A percentile compares a stretch with the other conserved stretches of the same genome.
These are phyloP conservation scores for Rhagonycha lutea DNA, from an alignment of 2,888 invertebrate species.

Conservation along the genomic window DNA sequence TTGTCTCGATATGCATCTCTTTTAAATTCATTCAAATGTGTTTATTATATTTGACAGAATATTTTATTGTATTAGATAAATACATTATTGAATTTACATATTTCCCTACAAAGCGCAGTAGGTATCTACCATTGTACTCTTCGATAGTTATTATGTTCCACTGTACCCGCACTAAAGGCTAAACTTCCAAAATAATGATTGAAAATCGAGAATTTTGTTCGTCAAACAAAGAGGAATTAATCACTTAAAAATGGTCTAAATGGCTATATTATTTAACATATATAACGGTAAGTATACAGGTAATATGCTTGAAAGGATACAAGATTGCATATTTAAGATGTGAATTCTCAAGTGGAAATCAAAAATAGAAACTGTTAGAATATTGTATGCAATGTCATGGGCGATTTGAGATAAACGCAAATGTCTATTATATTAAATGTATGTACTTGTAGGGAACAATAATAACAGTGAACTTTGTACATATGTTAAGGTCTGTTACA, in stretches of 20 bases:
- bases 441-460: constrained; percentile 19
- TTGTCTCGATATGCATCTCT: constrained; percentile 21
- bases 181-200: too few relatives aligned
- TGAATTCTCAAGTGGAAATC: neutral
- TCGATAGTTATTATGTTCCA: too few relatives aligned
- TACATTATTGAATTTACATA: neutral
- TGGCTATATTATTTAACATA: too few relatives aligned
- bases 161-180: too few relatives aligned
- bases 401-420: constrained; percentile 18
- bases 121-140: neutral
- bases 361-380: neutral
- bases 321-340: neutral
- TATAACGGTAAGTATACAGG: neutral
- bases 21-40: constrained; percentile 4
- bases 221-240: too few relatives aligned
- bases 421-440: constrained; percentile 3
- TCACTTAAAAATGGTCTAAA: too few relatives aligned
- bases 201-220: too few relatives aligned
- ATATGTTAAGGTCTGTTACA: constrained; percentile 30
- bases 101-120: neutral
- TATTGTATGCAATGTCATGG: constrained; percentile 16
- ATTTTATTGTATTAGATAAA: neutral
- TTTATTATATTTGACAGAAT: neutral
- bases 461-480: constrained; percentile 28
- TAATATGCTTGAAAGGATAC: neutral